phyloP scores from a whole-genome alignment of 2,888 invertebrate species.

The Oscheius onirici region DNA sequence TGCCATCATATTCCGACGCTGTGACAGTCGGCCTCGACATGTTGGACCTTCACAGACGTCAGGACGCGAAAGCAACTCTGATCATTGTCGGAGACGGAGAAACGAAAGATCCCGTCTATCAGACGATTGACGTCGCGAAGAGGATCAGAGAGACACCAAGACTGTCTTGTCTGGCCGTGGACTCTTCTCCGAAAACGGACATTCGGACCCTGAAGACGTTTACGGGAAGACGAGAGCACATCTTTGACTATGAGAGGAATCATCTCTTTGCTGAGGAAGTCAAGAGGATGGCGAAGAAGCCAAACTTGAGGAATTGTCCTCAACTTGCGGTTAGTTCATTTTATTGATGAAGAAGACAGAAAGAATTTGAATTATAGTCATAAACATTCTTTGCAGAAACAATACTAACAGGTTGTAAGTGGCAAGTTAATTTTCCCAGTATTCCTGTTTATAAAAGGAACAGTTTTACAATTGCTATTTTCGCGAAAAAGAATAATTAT shows the following conservation, averaged over 20 bases:
- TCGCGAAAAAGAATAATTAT: too few species aligned
- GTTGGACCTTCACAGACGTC: constrained; percentile 33
- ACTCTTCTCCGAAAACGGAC: constrained; percentile 35
- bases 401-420: too few species aligned
- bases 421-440: too few species aligned
- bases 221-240: constrained; percentile 44
- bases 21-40: constrained; percentile 47
- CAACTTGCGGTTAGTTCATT: constrained; percentile 4
- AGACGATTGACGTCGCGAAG: constrained; percentile 25
- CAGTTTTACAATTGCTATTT: too few species aligned
- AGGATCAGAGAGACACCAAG: constrained; percentile 21
- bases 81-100: constrained; percentile 59
- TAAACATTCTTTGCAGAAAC: too few species aligned
- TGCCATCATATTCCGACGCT: constrained; percentile 53
- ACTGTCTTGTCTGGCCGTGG: constrained; percentile 39
- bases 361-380: too few species aligned
- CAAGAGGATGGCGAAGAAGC: constrained; percentile 36
- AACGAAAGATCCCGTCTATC: constrained; percentile 21
- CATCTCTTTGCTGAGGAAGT: constrained; percentile 53
- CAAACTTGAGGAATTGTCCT: constrained; percentile 8
- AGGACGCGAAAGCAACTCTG: constrained; percentile 52
- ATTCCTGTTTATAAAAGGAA: too few species aligned
- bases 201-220: constrained; percentile 19
- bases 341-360: too few species aligned
- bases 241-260: constrained; percentile 51